Evolutionary conservation across 2,797 vertebrate genomes (phyloP).

Genomic region (Cynodonichthys magdalenae): DNA sequence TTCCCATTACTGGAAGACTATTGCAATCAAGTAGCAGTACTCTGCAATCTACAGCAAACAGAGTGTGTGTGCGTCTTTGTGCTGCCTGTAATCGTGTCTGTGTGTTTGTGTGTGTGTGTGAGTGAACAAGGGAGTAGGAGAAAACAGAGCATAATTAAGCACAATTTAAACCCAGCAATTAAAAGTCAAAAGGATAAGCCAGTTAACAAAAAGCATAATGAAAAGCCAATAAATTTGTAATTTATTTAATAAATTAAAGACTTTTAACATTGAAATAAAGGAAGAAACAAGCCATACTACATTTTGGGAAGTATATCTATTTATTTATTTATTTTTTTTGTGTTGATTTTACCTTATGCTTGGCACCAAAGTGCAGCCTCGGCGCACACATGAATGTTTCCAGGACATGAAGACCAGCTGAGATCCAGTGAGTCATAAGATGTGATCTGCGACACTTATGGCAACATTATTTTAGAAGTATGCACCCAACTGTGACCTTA

Average conservation of each 20-base stretch:
- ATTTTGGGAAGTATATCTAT: not conserved
- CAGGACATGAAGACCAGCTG: not conserved
- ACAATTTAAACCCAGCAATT: constrained; percentile 52
- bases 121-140: not conserved
- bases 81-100: constrained; percentile 7
- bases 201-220: constrained; percentile 34
- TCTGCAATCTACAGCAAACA: constrained; percentile 36
- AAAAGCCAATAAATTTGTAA: constrained; percentile 15
- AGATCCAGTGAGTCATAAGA: not conserved
- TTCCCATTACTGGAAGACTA: constrained; percentile 50
- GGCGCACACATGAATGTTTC: not conserved
- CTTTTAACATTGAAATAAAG: not conserved
- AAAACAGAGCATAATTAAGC: constrained; percentile 51
- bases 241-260: not conserved
- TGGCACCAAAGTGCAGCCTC: not conserved
- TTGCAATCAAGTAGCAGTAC: constrained; percentile 43
- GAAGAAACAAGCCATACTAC: too few relatives aligned
- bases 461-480: not conserved
- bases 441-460: not conserved
- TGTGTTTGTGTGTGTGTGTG: constrained; percentile 19
- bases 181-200: constrained; percentile 51
- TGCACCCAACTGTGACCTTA: too few relatives aligned
- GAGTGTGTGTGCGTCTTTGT: constrained; percentile 2
- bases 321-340: not conserved
- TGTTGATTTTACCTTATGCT: not conserved